phyloP scores from a whole-genome alignment of 2,113 vertebrate species.

The Sitta europaea region DNA sequence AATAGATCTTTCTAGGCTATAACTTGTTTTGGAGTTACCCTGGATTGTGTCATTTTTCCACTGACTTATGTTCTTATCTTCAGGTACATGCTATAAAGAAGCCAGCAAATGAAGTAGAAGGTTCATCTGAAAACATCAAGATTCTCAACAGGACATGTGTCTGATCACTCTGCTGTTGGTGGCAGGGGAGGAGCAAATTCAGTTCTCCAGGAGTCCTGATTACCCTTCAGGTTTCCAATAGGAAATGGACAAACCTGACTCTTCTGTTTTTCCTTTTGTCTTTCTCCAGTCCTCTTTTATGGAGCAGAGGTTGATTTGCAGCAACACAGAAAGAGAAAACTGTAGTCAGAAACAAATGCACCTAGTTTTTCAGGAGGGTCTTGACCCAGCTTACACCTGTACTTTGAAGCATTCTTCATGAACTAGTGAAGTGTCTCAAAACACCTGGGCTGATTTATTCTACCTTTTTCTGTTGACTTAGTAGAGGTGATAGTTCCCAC shows the following conservation, averaged over 20 bases:
- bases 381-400: background rate
- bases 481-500: background rate
- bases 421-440: background rate
- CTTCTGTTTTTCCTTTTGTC: background rate
- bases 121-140: background rate
- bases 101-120: background rate
- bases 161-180: background rate
- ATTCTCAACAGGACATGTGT: background rate
- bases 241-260: background rate
- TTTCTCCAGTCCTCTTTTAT: background rate
- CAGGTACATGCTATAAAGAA: background rate
- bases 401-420: background rate
- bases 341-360: background rate
- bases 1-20: background rate
- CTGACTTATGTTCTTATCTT: background rate
- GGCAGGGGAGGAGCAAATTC: background rate
- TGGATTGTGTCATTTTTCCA: rapidly evolving
- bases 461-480: background rate
- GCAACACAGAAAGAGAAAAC: background rate
- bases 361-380: background rate
- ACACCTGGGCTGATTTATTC: background rate
- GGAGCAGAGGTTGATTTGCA: background rate
- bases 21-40: background rate
- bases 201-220: background rate
- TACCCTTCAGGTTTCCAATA: background rate